A percentile compares a stretch with the other conserved stretches of the same genome.
Evolutionary conservation across 1,140 invertebrate species (phyloP).

Genomic region (Lysiphlebus fabarum): DNA sequence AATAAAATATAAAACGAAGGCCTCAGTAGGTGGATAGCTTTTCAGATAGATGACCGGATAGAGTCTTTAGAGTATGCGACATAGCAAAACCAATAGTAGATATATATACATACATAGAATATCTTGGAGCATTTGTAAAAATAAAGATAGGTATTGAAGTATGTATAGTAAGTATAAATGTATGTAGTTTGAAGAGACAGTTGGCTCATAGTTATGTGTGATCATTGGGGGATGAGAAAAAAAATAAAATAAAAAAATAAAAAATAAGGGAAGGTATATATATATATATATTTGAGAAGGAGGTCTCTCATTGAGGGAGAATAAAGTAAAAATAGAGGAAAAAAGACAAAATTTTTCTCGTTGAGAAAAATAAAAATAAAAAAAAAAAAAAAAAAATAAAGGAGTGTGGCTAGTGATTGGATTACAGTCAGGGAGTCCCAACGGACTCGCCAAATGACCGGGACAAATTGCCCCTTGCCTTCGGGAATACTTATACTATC

Average conservation of each 20-base stretch:
- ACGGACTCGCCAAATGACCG: slow-evolving; percentile 56
- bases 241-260: slow-evolving; percentile 1
- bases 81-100: background rate
- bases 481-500: slow-evolving; percentile 57
- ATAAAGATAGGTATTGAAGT: too few species aligned
- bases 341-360: background rate
- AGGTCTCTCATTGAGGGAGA: slow-evolving; percentile 1
- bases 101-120: too few species aligned
- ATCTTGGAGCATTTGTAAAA: too few species aligned
- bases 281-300: too few species aligned
- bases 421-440: slow-evolving; percentile 57
- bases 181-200: background rate
- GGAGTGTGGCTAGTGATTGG: slow-evolving; percentile 56
- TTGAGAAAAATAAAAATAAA: slow-evolving; percentile 1
- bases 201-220: background rate
- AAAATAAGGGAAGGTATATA: slow-evolving; percentile 19
- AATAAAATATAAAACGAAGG: slow-evolving; percentile 5
- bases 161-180: too few species aligned
- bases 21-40: slow-evolving; percentile 14
- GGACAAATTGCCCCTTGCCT: slow-evolving; percentile 58
- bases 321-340: background rate
- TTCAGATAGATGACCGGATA: slow-evolving; percentile 23
- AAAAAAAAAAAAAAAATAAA: slow-evolving; percentile 26
- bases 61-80: slow-evolving; percentile 18
- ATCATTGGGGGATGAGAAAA: background rate